Conservation (phyloP, 1,140 invertebrate genomes). For the Papilio polyxenes region DNA sequence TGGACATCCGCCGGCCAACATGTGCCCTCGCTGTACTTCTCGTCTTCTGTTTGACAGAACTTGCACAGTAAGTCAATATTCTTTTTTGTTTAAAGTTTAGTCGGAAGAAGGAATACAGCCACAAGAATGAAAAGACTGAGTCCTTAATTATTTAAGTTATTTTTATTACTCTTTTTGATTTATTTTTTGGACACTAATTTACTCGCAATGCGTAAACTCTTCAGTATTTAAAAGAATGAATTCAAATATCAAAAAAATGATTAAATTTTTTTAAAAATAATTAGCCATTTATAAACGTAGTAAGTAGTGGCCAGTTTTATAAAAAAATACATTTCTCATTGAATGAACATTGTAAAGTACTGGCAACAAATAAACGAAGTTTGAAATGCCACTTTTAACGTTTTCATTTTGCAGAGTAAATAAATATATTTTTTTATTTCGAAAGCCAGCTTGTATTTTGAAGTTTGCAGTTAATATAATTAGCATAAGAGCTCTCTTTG, state of each 20-base stretch:
- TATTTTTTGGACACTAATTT: too few species aligned
- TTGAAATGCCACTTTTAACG: background rate
- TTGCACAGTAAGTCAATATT: constrained; percentile 60
- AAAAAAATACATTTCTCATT: background rate
- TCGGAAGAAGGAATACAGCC: too few species aligned
- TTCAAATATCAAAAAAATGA: too few species aligned
- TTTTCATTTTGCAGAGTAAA: background rate
- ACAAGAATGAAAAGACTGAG: too few species aligned
- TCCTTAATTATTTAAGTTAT: too few species aligned
- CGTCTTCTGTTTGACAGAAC: constrained; percentile 58
- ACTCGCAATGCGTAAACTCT: too few species aligned
- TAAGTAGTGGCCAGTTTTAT: background rate
- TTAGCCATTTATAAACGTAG: background rate
- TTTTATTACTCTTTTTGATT: too few species aligned
- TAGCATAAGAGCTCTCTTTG: background rate
- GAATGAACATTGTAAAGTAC: constrained; percentile 11
- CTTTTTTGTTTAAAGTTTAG: too few species aligned
- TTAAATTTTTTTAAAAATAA: background rate
- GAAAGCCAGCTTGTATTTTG: background rate
- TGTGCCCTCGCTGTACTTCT: constrained; percentile 64
- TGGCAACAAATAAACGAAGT: constrained; percentile 1
- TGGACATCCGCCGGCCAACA: constrained; percentile 70
- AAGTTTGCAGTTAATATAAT: background rate
- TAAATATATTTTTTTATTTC: background rate
- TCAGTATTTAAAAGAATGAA: too few species aligned